Conservation (phyloP, 2,888 invertebrate species). For the Arrhopalites spinosus region DNA sequence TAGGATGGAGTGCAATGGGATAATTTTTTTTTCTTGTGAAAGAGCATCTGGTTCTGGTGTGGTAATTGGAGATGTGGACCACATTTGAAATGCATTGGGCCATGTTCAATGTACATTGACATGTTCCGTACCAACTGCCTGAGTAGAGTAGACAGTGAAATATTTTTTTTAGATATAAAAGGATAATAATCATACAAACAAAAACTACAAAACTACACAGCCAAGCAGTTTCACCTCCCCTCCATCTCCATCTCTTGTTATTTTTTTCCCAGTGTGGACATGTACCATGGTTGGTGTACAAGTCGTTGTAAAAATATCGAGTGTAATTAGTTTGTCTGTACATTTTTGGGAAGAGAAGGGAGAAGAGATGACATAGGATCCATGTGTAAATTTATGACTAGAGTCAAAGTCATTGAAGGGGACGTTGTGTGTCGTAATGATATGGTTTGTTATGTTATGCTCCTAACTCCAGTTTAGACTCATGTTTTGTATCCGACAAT, state of each 20-base stretch:
- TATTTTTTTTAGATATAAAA: no score
- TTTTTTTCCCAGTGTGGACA: no score
- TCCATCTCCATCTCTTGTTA: no score
- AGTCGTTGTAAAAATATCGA: slow-evolving; percentile 1
- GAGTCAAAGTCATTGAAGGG: not conserved
- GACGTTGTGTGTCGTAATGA: not conserved
- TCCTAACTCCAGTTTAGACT: not conserved
- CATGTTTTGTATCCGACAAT: not conserved
- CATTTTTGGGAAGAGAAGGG: not conserved
- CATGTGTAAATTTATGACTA: not conserved
- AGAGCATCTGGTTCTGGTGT: not conserved
- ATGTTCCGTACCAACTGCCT: no score
- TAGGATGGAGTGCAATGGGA: not conserved
- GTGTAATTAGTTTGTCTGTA: not conserved
- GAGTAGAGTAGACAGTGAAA: no score
- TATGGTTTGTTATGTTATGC: slow-evolving; percentile 2
- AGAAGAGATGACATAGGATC: not conserved
- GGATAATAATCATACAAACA: no score
- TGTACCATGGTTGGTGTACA: no score
- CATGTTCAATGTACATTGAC: no score
- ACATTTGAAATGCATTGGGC: not conserved
- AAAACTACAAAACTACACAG: no score
- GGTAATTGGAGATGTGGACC: slow-evolving; percentile 8
- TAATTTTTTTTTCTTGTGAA: not conserved
- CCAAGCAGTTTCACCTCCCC: no score